Base-by-base conservation (phyloP, 2,888 invertebrate species). In the Clivina fossor region DNA sequence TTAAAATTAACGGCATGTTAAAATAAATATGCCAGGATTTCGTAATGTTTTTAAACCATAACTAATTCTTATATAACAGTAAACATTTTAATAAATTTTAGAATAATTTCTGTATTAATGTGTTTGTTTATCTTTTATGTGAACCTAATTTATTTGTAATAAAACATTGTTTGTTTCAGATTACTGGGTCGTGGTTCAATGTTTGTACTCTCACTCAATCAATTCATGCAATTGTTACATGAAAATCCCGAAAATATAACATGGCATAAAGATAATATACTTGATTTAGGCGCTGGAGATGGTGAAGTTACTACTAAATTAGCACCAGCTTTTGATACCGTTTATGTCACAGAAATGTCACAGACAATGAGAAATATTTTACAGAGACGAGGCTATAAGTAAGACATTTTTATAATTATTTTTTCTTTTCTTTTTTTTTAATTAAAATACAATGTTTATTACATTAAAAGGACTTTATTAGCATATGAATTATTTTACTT, bases 231-330 rank as follows among this genome's bases (percentile, higher is more conserved):
- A 54, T 75, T 94, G 62, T 74, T 89, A 62, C 71, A 72, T 43
- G 69, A 68, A 3, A 70, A 72, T 37, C 40, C 18, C 18, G 68
- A 65, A 26, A 64, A 63, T 67, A 63, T 67, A 59, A 59, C 62
- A 30, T 77, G 76, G 64, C 68, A 69, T 35, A 71, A 76, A 69
- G 68, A 78, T 50, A 75, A 82, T 5, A 69, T 88, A 33, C 78
- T 96, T 41, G 96, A 97, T 76, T 80, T 97, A 49, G 97, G 97
- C 41, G 96, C 97, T 2, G 97, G 97, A 1, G 97, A 98, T 76
- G 98, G 98, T 0, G 88, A 89, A 68, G 93, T 96, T 47, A 96
- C 96, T 32, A 78, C 85, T 13, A 82, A 86, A 57, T 83, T 96
- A 74, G 82, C 86, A 0, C 79, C 82, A 47, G 81, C 89, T 59